These are phyloP conservation scores for Sinopyrophorus schimmeli DNA, from an alignment of 2,888 invertebrate species.

Conservation along the genomic window DNA sequence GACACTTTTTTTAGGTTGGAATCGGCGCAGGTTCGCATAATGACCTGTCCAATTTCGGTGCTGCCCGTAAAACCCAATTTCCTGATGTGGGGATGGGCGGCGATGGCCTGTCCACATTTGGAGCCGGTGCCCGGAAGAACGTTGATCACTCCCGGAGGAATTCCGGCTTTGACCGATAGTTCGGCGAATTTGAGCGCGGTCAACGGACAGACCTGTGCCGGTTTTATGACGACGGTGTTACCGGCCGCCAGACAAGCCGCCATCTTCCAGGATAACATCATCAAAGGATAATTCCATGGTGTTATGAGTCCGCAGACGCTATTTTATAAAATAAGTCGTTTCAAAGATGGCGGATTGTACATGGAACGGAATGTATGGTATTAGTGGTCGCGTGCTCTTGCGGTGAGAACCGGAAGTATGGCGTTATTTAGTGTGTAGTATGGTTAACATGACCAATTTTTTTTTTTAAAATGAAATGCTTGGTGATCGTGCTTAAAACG, in stretches of 20 bases:
- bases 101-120: constrained; percentile 82
- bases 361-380: too few species aligned
- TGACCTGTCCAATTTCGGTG: constrained; percentile 86
- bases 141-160: constrained; percentile 94
- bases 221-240: constrained; percentile 95
- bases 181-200: constrained; percentile 96
- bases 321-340: too few species aligned
- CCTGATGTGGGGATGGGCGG: constrained; percentile 81
- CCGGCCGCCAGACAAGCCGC: constrained; percentile 96
- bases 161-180: constrained; percentile 84
- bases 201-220: constrained; percentile 88
- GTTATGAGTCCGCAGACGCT: constrained; percentile 91
- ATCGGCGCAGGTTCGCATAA: constrained; percentile 88
- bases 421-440: too few species aligned
- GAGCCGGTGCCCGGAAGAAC: constrained; percentile 83
- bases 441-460: too few species aligned
- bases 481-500: too few species aligned
- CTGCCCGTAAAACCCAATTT: constrained; percentile 98
- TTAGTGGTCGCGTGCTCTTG: too few species aligned
- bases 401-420: too few species aligned
- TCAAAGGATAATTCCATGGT: constrained; percentile 97
- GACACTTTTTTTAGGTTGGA: constrained; percentile 95
- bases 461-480: too few species aligned
- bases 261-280: constrained; percentile 99
- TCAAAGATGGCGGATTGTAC: too few species aligned